Evolutionary conservation across 2,113 vertebrate genomes (phyloP), one percentile per base, ranked within the genome.

Genomic region (Poeciliopsis retropinna): DNA sequence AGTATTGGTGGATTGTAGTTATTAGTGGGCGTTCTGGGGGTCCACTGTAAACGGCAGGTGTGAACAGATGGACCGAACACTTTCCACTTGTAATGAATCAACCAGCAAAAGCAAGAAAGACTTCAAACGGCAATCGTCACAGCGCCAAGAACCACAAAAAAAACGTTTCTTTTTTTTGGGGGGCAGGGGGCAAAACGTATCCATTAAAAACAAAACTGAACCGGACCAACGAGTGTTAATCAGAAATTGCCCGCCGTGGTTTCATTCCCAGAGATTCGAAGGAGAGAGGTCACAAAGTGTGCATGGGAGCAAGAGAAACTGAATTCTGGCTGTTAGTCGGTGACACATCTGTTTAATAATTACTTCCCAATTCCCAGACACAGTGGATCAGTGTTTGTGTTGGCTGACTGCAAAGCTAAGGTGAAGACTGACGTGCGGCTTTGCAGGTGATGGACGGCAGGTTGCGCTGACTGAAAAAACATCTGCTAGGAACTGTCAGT

Each of bases 321-420:
- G 13, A 51, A 64, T 57, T 70, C 66, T 62, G 54, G 66, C 37
- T 34, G 65, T 27, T n/a, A 31, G 60, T 62, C 32, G 37, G 28
- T 54, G 76, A 34, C 22, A 47, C 67, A 66, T 51, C 28, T 10
- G 67, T 57, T 27, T 22, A 37, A 60, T 65, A 63, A 79, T 62
- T 65, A 73, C 78, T 34, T 64, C 44, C 69, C 51, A 74, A 27
- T 64, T 70, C 68, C 47, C 61, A 70, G 61, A 67, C 67, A 63
- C 27, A 28, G 66, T 47, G 63, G 70, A 77, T 75, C 57, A 28
- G 22, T 68, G 75, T 73, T 88, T 70, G 72, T 71, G 61, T 73
- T 87, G 73, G 73, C 64, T 28, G 17, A 19, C 11, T 57, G 37
- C 19, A 28, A 44, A 69, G 62, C 51, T 72, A 68, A 78, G 74